Evolutionary conservation across 2,888 invertebrate genomes (phyloP).

Genomic region (Lepidocyrtinus sp.): DNA sequence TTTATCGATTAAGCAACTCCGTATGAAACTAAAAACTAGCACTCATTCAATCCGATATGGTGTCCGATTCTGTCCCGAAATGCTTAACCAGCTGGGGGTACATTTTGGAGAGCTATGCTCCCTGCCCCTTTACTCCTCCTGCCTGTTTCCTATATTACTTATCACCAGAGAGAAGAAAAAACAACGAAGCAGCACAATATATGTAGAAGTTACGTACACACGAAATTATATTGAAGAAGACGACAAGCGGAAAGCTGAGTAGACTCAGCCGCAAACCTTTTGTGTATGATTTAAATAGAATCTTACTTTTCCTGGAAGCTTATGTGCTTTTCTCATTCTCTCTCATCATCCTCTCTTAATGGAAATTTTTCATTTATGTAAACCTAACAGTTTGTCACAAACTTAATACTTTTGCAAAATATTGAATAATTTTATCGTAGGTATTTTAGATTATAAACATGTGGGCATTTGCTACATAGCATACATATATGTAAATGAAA

Average conservation of each 20-base stretch:
- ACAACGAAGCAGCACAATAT: constrained; percentile 9
- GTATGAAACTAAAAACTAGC: constrained; percentile 59
- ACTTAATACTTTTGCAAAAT: no score
- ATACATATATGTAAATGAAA: no score
- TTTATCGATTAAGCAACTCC: constrained; percentile 67
- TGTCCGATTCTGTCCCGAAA: constrained; percentile 58
- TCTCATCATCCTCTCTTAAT: constrained; percentile 29
- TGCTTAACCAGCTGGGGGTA: constrained; percentile 58
- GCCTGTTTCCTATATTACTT: constrained; percentile 45
- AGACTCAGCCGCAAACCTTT: constrained; percentile 1
- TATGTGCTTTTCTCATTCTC: constrained; percentile 35
- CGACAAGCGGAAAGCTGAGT: background rate
- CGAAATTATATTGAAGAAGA: constrained; percentile 19
- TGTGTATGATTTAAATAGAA: constrained; percentile 7
- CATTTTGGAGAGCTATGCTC: constrained; percentile 47
- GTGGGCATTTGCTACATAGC: no score
- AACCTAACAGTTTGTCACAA: no score
- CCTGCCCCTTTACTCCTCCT: constrained; percentile 56
- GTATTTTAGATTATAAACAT: no score
- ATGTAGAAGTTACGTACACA: background rate
- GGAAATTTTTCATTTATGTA: no score
- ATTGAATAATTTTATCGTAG: no score
- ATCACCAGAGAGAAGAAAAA: constrained; percentile 3
- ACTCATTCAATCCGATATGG: constrained; percentile 58
- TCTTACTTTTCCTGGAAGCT: constrained; percentile 28